These are phyloP conservation scores for Penaeus japonicus DNA, from an alignment of 1,140 invertebrate species.

Conservation along the genomic window DNA sequence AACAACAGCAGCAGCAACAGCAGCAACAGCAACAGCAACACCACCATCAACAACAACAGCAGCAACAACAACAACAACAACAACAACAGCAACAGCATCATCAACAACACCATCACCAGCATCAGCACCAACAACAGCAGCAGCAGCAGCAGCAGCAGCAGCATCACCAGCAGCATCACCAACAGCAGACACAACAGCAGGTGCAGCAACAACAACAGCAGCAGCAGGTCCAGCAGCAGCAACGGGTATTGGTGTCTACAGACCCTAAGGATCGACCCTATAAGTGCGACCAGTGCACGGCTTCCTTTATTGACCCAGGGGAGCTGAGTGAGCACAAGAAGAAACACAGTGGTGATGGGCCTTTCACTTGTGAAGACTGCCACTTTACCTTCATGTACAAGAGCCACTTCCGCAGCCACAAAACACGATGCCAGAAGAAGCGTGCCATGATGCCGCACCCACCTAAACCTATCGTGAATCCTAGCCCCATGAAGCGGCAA, in stretches of 20 bases:
- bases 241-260: conserved; percentile 6
- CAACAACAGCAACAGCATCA: background rate
- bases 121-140: background rate
- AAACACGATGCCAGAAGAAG: conserved; percentile 56
- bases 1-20: conserved; percentile 36
- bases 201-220: conserved; percentile 24
- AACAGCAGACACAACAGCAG: conserved; percentile 14
- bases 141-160: conserved; percentile 38
- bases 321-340: conserved; percentile 56
- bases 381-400: conserved; percentile 59
- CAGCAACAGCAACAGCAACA: conserved; percentile 17
- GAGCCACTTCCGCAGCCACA: conserved; percentile 57
- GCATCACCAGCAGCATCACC: background rate
- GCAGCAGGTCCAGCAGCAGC: conserved; percentile 16
- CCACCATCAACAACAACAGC: conserved; percentile 14
- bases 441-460: conserved; percentile 55
- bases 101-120: background rate
- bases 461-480: conserved; percentile 33
- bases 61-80: background rate
- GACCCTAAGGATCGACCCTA: conserved; percentile 52
- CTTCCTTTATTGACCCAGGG: conserved; percentile 54
- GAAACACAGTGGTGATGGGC: conserved; percentile 57
- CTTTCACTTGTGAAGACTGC: conserved; percentile 59
- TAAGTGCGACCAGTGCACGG: conserved; percentile 57
- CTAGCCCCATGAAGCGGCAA: conserved; percentile 44